These are phyloP conservation scores for Sphyrna mokarran DNA, from an alignment of 2,113 vertebrate genomes.

Conservation along the genomic window DNA sequence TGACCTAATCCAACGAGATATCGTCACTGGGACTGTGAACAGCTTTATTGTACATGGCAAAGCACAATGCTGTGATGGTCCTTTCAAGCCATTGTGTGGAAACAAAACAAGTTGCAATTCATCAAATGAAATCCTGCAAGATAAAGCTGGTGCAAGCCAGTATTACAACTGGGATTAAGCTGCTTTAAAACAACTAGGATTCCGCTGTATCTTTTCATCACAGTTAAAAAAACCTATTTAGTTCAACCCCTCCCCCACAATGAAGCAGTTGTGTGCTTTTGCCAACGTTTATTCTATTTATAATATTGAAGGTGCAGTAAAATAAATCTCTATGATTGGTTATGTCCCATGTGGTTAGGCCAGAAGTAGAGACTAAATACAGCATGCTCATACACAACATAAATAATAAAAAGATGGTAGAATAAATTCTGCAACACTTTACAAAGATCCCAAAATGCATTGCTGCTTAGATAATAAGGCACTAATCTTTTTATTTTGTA, in stretches of 20 bases:
- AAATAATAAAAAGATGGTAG: not conserved
- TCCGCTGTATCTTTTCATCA: not conserved
- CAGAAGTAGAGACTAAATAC: not conserved
- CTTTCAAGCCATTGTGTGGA: not conserved
- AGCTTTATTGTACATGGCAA: not conserved
- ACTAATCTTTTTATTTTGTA: not conserved
- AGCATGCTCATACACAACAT: not conserved
- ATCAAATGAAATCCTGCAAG: not conserved
- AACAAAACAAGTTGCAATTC: not conserved
- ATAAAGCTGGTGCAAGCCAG: not conserved
- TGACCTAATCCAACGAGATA: not conserved
- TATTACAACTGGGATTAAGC: not conserved
- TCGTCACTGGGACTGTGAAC: not conserved
- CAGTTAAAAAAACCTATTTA: not conserved
- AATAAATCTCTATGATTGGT: not conserved
- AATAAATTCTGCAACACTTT: not conserved
- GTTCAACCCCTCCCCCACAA: not conserved
- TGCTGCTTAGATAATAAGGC: not conserved
- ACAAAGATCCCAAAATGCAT: not conserved
- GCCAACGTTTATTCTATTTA: not conserved
- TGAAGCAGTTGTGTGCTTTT: not conserved
- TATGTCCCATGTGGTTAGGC: no score
- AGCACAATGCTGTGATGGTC: not conserved
- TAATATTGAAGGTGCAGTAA: not conserved
- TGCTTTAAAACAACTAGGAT: not conserved